phyloP scores from a whole-genome alignment of 2,113 vertebrate genomes.

The Corydoras maculifer region DNA sequence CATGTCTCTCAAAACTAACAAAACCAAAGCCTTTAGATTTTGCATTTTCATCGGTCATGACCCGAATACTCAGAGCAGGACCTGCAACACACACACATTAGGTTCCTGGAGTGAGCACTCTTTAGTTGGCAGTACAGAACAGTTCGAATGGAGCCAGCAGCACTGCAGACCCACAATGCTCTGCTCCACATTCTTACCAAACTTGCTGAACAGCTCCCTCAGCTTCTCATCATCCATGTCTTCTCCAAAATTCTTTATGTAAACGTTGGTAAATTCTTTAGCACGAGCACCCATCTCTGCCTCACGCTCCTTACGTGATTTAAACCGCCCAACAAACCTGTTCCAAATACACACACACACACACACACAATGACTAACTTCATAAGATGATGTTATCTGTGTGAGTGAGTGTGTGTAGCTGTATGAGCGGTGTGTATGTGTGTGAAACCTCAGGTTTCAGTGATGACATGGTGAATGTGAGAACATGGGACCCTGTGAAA shows the following conservation, averaged over 20 bases:
- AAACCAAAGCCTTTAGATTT: conserved; percentile 96
- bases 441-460: too few relatives aligned
- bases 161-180: neutral
- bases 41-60: conserved; percentile 89
- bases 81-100: conserved; percentile 59
- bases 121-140: too few relatives aligned
- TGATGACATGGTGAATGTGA: too few relatives aligned
- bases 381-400: too few relatives aligned
- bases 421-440: too few relatives aligned
- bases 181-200: conserved; percentile 55
- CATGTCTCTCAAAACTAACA: conserved; percentile 94
- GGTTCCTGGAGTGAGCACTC: too few relatives aligned
- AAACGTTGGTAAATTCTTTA: conserved; percentile 96
- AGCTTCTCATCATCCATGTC: conserved; percentile 97
- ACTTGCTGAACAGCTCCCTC: conserved; percentile 90
- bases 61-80: conserved; percentile 88
- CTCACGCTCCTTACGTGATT: conserved; percentile 95
- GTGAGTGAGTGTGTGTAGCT: too few relatives aligned
- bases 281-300: conserved; percentile 91
- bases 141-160: too few relatives aligned
- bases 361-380: too few relatives aligned
- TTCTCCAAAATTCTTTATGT: conserved; percentile 92
- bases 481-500: too few relatives aligned
- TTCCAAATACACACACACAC: neutral
- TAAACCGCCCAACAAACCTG: conserved; percentile 95